These are phyloP conservation scores for Nibea albiflora DNA, from an alignment of 2,113 vertebrate genomes.

Conservation along the genomic window DNA sequence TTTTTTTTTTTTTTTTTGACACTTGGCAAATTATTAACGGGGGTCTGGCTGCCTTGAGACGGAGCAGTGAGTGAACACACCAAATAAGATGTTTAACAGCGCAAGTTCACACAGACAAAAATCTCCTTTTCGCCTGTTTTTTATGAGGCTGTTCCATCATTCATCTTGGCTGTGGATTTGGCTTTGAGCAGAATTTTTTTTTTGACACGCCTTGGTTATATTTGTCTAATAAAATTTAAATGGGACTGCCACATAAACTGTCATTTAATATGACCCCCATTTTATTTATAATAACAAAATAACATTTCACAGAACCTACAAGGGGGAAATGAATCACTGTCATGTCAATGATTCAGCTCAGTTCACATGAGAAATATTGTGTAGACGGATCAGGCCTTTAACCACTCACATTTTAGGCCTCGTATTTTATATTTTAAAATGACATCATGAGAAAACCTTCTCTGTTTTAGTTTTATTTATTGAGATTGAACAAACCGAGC, in stretches of 20 bases:
- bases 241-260: constrained; percentile 46
- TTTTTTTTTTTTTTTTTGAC: constrained; percentile 68
- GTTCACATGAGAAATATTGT: constrained; percentile 11
- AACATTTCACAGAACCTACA: constrained; percentile 8
- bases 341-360: constrained; percentile 20
- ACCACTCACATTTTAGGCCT: constrained; percentile 5
- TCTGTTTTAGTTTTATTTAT: constrained; percentile 5
- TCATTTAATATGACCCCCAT: constrained; percentile 25
- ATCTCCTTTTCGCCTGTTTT: constrained; percentile 44
- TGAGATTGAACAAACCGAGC: neutral
- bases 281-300: constrained; percentile 55
- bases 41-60: constrained; percentile 55
- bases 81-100: constrained; percentile 67
- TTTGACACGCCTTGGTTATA: constrained; percentile 39
- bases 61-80: constrained; percentile 35
- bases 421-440: constrained; percentile 39
- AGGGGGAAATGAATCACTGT: constrained; percentile 47
- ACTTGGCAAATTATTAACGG: constrained; percentile 73
- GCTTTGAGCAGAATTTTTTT: constrained; percentile 36
- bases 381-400: constrained; percentile 28
- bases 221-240: constrained; percentile 59
- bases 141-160: constrained; percentile 48
- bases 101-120: constrained; percentile 37
- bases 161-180: constrained; percentile 46
- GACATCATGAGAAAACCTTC: neutral